These are phyloP conservation scores for Erebia ligea DNA, from an alignment of 2,888 invertebrate species.

Conservation along the genomic window DNA sequence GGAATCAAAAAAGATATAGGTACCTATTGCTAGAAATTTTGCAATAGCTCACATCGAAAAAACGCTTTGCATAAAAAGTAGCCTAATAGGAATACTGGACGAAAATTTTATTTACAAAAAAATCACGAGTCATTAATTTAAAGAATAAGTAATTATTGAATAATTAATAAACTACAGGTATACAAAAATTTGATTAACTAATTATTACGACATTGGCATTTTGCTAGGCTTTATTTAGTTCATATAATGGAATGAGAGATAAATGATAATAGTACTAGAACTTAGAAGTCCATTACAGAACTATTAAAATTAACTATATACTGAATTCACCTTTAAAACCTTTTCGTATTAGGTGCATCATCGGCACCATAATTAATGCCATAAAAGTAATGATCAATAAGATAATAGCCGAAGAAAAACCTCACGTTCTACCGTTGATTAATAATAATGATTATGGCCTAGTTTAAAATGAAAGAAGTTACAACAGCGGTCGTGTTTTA, in stretches of 20 bases:
- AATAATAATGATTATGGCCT: constrained; percentile 71
- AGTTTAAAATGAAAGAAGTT: constrained; percentile 57
- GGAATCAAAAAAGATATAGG: no score
- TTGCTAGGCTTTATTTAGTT: no score
- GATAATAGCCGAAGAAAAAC: constrained; percentile 37
- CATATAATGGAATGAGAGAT: no score
- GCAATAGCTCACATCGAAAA: background rate
- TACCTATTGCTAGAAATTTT: background rate
- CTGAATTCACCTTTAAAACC: background rate
- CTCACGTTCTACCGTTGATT: constrained; percentile 62
- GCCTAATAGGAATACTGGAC: no score
- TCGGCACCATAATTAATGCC: constrained; percentile 13
- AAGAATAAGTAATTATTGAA: no score
- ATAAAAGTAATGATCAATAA: constrained; percentile 27
- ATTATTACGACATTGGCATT: no score
- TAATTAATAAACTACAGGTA: no score
- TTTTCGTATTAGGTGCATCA: constrained; percentile 2
- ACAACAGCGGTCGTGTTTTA: constrained; percentile 56
- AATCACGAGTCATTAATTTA: no score
- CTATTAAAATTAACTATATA: background rate
- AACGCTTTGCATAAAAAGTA: no score
- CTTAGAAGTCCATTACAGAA: background rate
- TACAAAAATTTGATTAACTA: no score
- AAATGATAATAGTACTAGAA: no score
- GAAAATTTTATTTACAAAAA: no score